Evolutionary conservation across 2,888 invertebrate species (phyloP).

Genomic region (Cistogaster globosa): DNA sequence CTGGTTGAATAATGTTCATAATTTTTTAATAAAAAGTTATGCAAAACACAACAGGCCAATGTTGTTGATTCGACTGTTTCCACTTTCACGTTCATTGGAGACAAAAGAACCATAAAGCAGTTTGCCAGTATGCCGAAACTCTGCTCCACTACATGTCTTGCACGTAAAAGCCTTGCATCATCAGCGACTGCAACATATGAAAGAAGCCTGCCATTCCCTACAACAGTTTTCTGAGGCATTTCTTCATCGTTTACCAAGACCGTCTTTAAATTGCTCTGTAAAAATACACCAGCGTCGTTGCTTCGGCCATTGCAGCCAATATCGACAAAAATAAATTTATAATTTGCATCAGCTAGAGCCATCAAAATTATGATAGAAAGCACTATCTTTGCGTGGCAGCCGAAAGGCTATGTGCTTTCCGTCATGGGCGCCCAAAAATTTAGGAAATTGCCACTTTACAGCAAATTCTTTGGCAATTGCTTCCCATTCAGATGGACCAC

Average conservation of each 20-base stretch:
- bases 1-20: constrained; percentile 3
- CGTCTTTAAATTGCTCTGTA: constrained; percentile 40
- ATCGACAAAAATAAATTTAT: neutral
- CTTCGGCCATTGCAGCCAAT: constrained; percentile 16
- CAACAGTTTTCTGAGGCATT: constrained; percentile 14
- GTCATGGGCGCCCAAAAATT: constrained; percentile 64
- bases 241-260: constrained; percentile 38
- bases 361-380: constrained; percentile 56
- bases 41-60: constrained; percentile 16
- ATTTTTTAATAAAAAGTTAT: constrained; percentile 23
- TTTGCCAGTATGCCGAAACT: constrained; percentile 35
- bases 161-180: constrained; percentile 42
- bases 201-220: constrained; percentile 6
- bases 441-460: constrained; percentile 62
- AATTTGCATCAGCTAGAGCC: constrained; percentile 51
- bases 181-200: constrained; percentile 4
- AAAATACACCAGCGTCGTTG: constrained; percentile 56
- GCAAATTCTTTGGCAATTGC: neutral
- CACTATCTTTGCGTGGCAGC: constrained; percentile 12
- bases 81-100: constrained; percentile 16
- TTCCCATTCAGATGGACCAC: constrained; percentile 33
- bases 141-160: constrained; percentile 44
- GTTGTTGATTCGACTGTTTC: constrained; percentile 20
- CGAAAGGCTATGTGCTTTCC: constrained; percentile 48
- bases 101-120: constrained; percentile 12